Evolutionary conservation across 2,113 vertebrate species (phyloP), one percentile per base, ranked within the genome.

Genomic region (Oreochromis spilurus): DNA sequence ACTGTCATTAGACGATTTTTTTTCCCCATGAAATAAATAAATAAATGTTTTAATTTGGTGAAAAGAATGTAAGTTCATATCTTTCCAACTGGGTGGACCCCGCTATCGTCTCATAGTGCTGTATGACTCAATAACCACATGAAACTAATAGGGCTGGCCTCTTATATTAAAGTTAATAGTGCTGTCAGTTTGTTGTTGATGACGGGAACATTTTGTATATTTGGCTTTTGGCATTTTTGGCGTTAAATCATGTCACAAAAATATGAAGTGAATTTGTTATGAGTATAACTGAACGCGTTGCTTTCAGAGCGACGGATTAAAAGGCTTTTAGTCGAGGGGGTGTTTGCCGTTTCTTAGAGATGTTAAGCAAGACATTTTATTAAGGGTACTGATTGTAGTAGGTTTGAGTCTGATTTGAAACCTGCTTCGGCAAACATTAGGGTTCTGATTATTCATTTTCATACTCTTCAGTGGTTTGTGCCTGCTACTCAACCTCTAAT

Each of bases 81-180:
- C 34, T 70, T 24, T 70, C 43, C 45, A 58, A 54, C 50, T 86
- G 84, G 88, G 93, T 93, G 90, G 91, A 89, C 24, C 55, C 29
- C 0, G 2, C 50, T 88, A 29, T 88, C n/a, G 58, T 77, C 58
- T 81, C 82, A 86, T 52, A 21, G n/a, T n/a, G 24, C 52, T 79
- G 34, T 38, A 26, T 93, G 83, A 87, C 86, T 87, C 92, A 93
- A 82, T 86, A 60, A 80, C 34, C 87, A 90, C 92, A 91, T 62
- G 78, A 86, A 90, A 86, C 45, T 4, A 9, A 89, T 67, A 55
- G 36, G 58, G 29, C 4, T 53, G 50, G 82, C 40, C 82, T 53
- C 50, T 14, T 36, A 7, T 62, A 72, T 84, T n/a, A 70, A 84
- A 88, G 62, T 21, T 81, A 62, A 80, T 40, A 14, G 12, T 4